These are phyloP conservation scores for Halictus rubicundus DNA, from an alignment of 1,140 invertebrate genomes.

Conservation along the genomic window DNA sequence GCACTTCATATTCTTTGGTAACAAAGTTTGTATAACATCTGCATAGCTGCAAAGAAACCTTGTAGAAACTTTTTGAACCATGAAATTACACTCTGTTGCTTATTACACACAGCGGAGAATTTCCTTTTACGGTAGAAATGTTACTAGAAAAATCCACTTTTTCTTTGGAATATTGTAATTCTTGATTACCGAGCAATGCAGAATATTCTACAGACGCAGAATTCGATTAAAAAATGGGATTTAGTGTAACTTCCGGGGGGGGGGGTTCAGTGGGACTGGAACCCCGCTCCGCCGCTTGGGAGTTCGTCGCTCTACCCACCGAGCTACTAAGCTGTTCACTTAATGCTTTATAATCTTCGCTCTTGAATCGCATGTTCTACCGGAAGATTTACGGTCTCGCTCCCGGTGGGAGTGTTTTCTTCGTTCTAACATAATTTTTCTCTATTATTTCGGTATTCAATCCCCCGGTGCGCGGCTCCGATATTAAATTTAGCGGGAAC, in stretches of 20 bases:
- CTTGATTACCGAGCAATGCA: too few relatives aligned
- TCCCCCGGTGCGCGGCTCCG: too few relatives aligned
- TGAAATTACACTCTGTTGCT: too few relatives aligned
- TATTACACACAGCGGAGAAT: too few relatives aligned
- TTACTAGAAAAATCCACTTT: neutral
- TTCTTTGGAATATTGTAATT: neutral
- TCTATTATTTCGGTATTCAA: neutral
- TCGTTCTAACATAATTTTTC: neutral
- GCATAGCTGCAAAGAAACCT: too few relatives aligned
- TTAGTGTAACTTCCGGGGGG: neutral
- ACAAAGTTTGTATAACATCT: too few relatives aligned
- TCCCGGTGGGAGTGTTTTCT: too few relatives aligned
- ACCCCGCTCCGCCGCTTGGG: neutral
- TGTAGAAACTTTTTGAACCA: too few relatives aligned
- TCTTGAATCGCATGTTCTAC: neutral
- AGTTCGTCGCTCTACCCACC: neutral
- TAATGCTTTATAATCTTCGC: neutral
- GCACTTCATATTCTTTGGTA: too few relatives aligned
- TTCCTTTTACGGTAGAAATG: neutral
- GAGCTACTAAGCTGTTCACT: neutral
- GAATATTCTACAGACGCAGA: neutral
- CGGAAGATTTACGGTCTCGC: neutral
- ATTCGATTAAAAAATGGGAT: neutral
- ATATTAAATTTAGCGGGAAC: neutral
- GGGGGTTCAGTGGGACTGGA: neutral